A percentile compares a stretch with the other conserved stretches of the same genome.
Evolutionary conservation across 1,140 invertebrate species (phyloP).

Genomic region (Cydia splendana): DNA sequence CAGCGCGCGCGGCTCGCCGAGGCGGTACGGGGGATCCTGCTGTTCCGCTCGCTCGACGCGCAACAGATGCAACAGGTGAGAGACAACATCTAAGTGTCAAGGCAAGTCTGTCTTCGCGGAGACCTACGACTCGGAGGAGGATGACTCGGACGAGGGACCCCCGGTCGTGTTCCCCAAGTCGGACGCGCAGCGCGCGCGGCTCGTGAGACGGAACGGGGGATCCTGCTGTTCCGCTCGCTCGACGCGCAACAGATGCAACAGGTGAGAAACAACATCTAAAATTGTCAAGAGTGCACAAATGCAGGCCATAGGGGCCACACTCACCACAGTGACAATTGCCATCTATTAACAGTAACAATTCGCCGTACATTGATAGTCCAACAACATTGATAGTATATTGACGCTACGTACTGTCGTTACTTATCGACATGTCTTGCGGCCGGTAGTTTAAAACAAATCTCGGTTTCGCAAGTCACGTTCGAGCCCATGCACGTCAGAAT

Average conservation of each 20-base stretch:
- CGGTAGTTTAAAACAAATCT: too few relatives aligned
- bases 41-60: slow-evolving; percentile 95
- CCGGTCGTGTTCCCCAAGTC: slow-evolving; percentile 94
- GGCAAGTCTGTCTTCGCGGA: slow-evolving; percentile 95
- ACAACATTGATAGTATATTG: too few relatives aligned
- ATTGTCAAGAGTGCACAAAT: too few relatives aligned
- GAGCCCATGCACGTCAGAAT: too few relatives aligned
- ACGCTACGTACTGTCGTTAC: too few relatives aligned
- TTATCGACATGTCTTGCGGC: too few relatives aligned
- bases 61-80: slow-evolving; percentile 84
- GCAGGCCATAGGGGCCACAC: too few relatives aligned
- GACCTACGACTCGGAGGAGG: slow-evolving; percentile 97
- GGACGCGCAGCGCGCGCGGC: slow-evolving; percentile 92
- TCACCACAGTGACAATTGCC: too few relatives aligned
- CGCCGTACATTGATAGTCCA: too few relatives aligned
- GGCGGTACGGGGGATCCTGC: slow-evolving; percentile 94
- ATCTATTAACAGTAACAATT: too few relatives aligned
- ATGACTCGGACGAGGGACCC: slow-evolving; percentile 92
- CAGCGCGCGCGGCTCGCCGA: slow-evolving; percentile 93
- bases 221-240: slow-evolving; percentile 95
- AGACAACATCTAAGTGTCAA: too few relatives aligned
- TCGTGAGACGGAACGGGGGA: slow-evolving; percentile 95
- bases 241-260: slow-evolving; percentile 89
- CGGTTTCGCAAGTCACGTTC: too few relatives aligned
- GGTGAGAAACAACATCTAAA: slow-evolving; percentile 42